These are phyloP conservation scores for Nannoperca australis DNA, from an alignment of 2,797 vertebrate genomes.

Conservation along the genomic window DNA sequence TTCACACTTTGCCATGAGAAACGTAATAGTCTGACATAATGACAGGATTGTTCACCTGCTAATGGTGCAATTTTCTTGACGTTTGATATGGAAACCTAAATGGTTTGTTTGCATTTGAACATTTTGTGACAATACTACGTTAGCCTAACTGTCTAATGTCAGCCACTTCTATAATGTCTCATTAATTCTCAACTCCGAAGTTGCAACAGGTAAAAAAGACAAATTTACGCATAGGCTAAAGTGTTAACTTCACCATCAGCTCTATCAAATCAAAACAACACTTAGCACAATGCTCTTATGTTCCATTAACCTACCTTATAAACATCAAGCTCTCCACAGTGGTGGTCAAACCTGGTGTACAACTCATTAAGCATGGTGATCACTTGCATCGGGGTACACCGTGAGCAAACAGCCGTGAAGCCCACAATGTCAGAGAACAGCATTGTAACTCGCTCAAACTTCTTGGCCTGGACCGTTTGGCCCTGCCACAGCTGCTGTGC, in stretches of 20 bases:
- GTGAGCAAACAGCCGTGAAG: constrained; percentile 96
- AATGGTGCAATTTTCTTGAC: not conserved
- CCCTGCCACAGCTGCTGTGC: constrained; percentile 98
- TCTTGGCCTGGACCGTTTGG: constrained; percentile 95
- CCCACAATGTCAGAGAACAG: constrained; percentile 99
- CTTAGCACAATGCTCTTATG: not conserved
- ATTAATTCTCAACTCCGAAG: not conserved
- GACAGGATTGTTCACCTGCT: not conserved
- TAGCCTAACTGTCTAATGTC: not conserved
- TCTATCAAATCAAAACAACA: not conserved
- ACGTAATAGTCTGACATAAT: not conserved
- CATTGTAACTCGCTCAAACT: constrained; percentile 95
- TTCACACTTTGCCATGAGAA: not conserved
- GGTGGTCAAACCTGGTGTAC: constrained; percentile 96
- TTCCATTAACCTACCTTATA: constrained; percentile 90
- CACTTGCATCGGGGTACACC: constrained; percentile 97
- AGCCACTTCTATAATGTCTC: not conserved
- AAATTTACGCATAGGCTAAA: not conserved
- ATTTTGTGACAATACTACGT: not conserved
- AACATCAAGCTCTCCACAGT: constrained; percentile 96
- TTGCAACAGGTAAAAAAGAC: not conserved
- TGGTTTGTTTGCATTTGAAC: not conserved
- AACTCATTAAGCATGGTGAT: constrained; percentile 98
- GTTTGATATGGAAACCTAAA: not conserved
- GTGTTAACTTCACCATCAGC: not conserved